Conservation (phyloP, 1,140 invertebrate genomes). For the Cherax quadricarinatus region DNA sequence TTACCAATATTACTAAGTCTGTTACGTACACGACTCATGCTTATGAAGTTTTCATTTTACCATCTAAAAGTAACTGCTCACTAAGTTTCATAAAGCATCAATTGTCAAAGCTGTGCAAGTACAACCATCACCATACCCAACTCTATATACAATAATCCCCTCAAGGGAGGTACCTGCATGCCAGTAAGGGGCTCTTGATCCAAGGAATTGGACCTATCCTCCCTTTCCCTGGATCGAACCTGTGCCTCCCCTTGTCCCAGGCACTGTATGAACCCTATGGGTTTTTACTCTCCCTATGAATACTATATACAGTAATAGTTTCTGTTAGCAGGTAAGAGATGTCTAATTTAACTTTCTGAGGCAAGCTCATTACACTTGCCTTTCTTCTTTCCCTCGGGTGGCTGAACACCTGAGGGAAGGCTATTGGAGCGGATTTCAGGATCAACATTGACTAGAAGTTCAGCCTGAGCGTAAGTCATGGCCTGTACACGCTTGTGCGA, state of each 20-base stretch:
- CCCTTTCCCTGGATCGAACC: no score
- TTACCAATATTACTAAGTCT: background rate
- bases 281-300: background rate
- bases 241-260: no score
- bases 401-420: conserved; percentile 66
- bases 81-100: conserved; percentile 9
- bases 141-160: background rate
- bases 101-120: conserved; percentile 12
- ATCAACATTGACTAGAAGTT: conserved; percentile 72
- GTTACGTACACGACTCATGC: conserved; percentile 2
- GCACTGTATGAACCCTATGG: no score
- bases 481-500: conserved; percentile 67
- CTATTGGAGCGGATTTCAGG: conserved; percentile 70
- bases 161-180: no score
- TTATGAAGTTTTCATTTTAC: background rate
- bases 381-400: conserved; percentile 64
- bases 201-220: no score
- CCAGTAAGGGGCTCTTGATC: no score
- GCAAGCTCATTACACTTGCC: conserved; percentile 53
- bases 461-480: conserved; percentile 72
- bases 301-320: background rate
- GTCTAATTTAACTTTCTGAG: conserved; percentile 19
- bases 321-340: background rate
- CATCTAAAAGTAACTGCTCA: background rate
- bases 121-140: conserved; percentile 42